Conservation (phyloP, 1,140 invertebrate species). For the Drosophila azteca region DNA sequence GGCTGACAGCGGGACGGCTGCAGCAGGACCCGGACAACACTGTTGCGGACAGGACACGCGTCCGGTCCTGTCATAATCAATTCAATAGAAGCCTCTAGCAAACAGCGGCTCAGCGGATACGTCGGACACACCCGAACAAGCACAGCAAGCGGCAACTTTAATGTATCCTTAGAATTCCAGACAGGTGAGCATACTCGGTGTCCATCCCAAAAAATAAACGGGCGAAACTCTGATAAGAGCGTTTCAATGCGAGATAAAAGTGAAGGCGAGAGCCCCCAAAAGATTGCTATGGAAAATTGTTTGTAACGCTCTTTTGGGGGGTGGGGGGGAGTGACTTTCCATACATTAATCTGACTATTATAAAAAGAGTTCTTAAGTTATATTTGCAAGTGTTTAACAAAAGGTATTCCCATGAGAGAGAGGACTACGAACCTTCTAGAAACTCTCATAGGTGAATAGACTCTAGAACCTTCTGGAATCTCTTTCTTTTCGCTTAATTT, state of each 20-base stretch:
- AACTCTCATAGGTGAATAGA: too few relatives aligned
- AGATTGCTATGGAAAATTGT: constrained; percentile 12
- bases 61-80: constrained; percentile 59
- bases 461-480: too few relatives aligned
- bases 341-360: too few relatives aligned
- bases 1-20: constrained; percentile 42
- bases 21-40: constrained; percentile 23
- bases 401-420: too few relatives aligned
- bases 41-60: constrained; percentile 56
- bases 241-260: constrained; percentile 29
- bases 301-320: neutral
- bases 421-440: too few relatives aligned
- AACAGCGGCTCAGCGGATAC: constrained; percentile 61
- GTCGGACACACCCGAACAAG: constrained; percentile 19
- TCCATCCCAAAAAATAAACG: constrained; percentile 44
- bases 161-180: constrained; percentile 82
- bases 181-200: constrained; percentile 62
- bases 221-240: constrained; percentile 31
- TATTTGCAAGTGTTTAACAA: too few relatives aligned
- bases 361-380: too few relatives aligned
- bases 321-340: too few relatives aligned
- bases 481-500: too few relatives aligned
- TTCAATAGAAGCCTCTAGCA: constrained; percentile 61
- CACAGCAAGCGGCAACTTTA: constrained; percentile 64
- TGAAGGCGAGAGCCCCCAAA: constrained; percentile 6